Conservation (phyloP, 1,140 invertebrate species). For the Carcinoscorpius rotundicauda region DNA sequence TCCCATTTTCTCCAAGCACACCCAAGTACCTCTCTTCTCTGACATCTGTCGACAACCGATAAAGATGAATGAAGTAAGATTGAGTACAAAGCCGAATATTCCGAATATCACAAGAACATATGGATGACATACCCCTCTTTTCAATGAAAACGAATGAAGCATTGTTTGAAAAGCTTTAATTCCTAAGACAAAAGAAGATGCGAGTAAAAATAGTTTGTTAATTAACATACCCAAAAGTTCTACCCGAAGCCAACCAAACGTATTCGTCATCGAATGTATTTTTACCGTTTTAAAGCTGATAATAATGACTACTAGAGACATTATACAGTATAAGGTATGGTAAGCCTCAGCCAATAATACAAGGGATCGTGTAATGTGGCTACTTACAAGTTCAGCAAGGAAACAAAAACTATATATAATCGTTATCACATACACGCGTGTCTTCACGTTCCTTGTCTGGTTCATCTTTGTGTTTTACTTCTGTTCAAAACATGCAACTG, state of each 20-base stretch:
- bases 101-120: conserved; percentile 53
- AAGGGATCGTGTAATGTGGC: too few relatives aligned
- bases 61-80: conserved; percentile 54
- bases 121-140: conserved; percentile 69
- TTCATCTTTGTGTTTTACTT: too few relatives aligned
- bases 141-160: conserved; percentile 35
- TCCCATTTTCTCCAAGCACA: too few relatives aligned
- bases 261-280: conserved; percentile 51
- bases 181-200: conserved; percentile 65
- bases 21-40: conserved; percentile 9
- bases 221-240: conserved; percentile 67
- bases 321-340: too few relatives aligned
- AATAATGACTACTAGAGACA: too few relatives aligned
- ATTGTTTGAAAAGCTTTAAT: conserved; percentile 65
- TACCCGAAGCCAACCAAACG: conserved; percentile 81
- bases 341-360: too few relatives aligned
- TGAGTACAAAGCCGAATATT: conserved; percentile 49
- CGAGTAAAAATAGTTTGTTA: conserved; percentile 65
- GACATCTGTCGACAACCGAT: conserved; percentile 59
- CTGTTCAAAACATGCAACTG: too few relatives aligned
- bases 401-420: too few relatives aligned
- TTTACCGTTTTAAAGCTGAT: too few relatives aligned
- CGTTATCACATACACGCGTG: too few relatives aligned
- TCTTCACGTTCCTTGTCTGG: too few relatives aligned
- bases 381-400: too few relatives aligned